phyloP scores from a whole-genome alignment of 2,888 invertebrate species.

The Bombyx huttoni region DNA sequence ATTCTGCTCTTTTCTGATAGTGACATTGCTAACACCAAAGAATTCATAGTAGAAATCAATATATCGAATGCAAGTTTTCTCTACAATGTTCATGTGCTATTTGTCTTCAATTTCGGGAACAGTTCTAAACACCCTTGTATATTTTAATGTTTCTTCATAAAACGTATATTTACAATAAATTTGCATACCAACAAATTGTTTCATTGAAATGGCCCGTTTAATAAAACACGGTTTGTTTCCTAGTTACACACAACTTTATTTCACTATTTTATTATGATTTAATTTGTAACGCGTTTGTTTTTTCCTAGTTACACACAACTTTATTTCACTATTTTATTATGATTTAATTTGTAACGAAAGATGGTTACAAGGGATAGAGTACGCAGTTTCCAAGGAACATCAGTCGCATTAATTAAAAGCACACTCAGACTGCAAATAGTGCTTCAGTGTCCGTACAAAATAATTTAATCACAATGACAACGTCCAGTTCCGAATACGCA shows the following conservation, averaged over 20 bases:
- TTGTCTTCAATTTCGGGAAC: too few relatives aligned
- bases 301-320: slow-evolving; percentile 67
- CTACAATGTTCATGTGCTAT: too few relatives aligned
- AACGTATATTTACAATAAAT: neutral
- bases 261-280: slow-evolving; percentile 62
- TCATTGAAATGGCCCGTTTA: slow-evolving; percentile 9
- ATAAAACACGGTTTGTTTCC: slow-evolving; percentile 55
- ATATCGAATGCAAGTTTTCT: too few relatives aligned
- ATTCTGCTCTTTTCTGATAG: too few relatives aligned
- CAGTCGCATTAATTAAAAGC: slow-evolving; percentile 50
- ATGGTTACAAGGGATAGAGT: slow-evolving; percentile 50
- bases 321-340: slow-evolving; percentile 64
- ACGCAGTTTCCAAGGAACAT: slow-evolving; percentile 58
- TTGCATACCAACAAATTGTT: neutral
- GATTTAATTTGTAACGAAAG: slow-evolving; percentile 66
- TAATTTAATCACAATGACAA: slow-evolving; percentile 40
- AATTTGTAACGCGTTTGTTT: slow-evolving; percentile 67
- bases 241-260: slow-evolving; percentile 69
- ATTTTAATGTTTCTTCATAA: neutral
- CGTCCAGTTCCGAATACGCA: slow-evolving; percentile 46
- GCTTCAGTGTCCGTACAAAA: slow-evolving; percentile 42
- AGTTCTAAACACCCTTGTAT: too few relatives aligned
- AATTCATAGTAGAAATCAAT: too few relatives aligned
- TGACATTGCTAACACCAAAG: too few relatives aligned
- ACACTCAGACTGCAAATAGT: slow-evolving; percentile 46